phyloP scores from a whole-genome alignment of 2,888 invertebrate genomes.

The Ormyrus nitidulus region DNA sequence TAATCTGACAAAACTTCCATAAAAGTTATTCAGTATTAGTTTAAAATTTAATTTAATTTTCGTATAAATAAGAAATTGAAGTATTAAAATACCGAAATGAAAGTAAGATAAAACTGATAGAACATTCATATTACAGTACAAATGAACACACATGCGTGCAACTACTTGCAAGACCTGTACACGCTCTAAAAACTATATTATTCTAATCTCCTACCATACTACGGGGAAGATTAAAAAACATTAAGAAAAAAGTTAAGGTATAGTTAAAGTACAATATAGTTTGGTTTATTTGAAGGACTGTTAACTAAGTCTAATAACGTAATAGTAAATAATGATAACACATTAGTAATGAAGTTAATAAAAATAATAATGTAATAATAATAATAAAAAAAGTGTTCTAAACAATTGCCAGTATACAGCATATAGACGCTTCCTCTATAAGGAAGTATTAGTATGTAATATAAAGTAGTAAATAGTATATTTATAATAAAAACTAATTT shows the following conservation, averaged over 20 bases:
- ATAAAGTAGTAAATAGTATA: conserved; percentile 5
- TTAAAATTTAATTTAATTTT: no score
- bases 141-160: conserved; percentile 27
- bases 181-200: conserved; percentile 31
- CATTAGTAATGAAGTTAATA: no score
- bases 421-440: conserved; percentile 32
- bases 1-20: no score
- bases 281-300: not conserved
- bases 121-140: not conserved
- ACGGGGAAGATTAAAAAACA: not conserved
- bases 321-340: not conserved
- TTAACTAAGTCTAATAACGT: conserved; percentile 26
- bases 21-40: no score
- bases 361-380: not conserved
- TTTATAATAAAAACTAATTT: conserved; percentile 23
- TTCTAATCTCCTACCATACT: conserved; percentile 37
- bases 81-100: not conserved
- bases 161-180: conserved; percentile 27
- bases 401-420: conserved; percentile 38
- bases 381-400: conserved; percentile 36
- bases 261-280: not conserved
- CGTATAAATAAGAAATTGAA: not conserved
- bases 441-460: conserved; percentile 30
- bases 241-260: conserved; percentile 2
- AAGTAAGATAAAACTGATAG: no score